Evolutionary conservation across 2,797 vertebrate genomes (phyloP).

Genomic region (Petrocephalus schoutedeni): DNA sequence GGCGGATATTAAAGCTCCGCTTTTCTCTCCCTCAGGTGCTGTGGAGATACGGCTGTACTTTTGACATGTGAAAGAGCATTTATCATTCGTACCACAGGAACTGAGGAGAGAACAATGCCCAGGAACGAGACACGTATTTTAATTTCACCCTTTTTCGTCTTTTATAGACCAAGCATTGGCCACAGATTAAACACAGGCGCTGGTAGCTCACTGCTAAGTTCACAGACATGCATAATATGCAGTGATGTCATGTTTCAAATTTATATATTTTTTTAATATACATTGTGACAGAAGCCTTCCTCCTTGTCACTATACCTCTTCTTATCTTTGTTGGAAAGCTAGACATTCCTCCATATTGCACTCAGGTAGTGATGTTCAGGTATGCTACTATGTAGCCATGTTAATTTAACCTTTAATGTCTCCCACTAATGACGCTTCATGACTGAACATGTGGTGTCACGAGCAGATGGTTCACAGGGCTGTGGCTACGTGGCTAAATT

Average conservation of each 20-base stretch:
- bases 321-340: not conserved
- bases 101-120: constrained; percentile 70
- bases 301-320: not conserved
- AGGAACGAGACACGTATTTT: constrained; percentile 95
- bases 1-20: not conserved
- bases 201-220: constrained; percentile 58
- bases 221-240: constrained; percentile 58
- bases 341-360: not conserved
- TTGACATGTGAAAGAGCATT: not conserved
- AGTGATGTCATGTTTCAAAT: constrained; percentile 26
- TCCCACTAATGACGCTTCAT: constrained; percentile 23
- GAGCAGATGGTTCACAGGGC: constrained; percentile 15
- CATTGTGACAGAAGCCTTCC: not conserved
- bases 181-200: constrained; percentile 54
- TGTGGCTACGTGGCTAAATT: constrained; percentile 47
- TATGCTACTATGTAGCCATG: not conserved
- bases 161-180: constrained; percentile 73
- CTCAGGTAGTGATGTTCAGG: not conserved
- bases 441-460: constrained; percentile 11
- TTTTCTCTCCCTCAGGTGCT: not conserved
- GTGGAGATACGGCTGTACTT: not conserved
- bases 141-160: constrained; percentile 97
- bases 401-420: constrained; percentile 27
- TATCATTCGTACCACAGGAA: constrained; percentile 57
- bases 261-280: not conserved